Percentiles rank a stretch among this genome's conserved stretches.
These are phyloP conservation scores for Artibeus lituratus DNA, from an alignment of 2,797 vertebrate species.

Conservation along the genomic window DNA sequence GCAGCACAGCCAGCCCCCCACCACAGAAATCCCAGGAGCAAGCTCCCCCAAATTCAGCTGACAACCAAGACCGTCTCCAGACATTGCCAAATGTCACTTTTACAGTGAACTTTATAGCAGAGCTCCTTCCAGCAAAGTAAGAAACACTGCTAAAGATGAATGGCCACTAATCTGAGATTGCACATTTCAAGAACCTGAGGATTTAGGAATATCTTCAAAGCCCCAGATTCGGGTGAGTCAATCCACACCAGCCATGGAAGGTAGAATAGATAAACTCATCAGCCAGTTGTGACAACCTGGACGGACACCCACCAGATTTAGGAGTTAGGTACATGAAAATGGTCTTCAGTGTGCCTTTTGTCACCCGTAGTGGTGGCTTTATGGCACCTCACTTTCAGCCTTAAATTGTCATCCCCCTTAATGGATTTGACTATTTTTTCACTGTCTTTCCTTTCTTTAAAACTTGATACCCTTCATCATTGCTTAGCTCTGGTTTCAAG, in stretches of 20 bases:
- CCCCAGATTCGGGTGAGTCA: neutral
- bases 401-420: neutral
- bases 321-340: neutral
- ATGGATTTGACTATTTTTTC: neutral
- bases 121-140: no score
- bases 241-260: neutral
- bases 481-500: neutral
- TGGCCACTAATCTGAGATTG: neutral
- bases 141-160: neutral
- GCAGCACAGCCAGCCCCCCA: neutral
- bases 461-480: neutral
- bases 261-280: neutral
- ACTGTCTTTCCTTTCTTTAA: neutral
- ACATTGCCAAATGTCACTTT: no score
- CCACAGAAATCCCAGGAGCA: neutral
- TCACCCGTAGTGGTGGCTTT: neutral
- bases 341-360: neutral
- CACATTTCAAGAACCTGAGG: neutral
- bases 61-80: neutral
- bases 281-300: neutral
- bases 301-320: neutral
- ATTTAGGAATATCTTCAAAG: neutral
- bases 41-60: neutral
- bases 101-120: no score
- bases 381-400: neutral